These are phyloP conservation scores for Chaitophorus viminalis DNA, from an alignment of 2,888 invertebrate genomes.

Conservation along the genomic window DNA sequence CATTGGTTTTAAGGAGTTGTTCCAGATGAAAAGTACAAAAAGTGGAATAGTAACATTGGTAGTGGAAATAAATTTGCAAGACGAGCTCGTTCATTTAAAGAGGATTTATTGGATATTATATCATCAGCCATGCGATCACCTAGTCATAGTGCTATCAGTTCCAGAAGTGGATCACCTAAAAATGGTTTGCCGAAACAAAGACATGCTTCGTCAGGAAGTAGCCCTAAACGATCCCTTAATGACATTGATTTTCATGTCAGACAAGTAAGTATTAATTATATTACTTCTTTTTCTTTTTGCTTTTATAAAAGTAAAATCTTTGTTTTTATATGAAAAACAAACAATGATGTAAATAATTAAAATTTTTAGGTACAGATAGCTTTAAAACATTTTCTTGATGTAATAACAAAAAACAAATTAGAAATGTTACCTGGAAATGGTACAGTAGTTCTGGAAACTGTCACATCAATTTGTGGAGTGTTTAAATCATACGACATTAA, in stretches of 20 bases:
- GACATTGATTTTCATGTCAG: conserved; percentile 81
- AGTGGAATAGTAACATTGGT: conserved; percentile 66
- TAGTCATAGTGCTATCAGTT: conserved; percentile 68
- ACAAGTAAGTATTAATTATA: conserved; percentile 64
- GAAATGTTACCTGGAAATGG: conserved; percentile 95
- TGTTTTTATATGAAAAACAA: too few relatives aligned
- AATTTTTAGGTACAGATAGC: conserved; percentile 75
- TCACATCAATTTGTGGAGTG: conserved; percentile 83
- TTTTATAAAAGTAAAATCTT: background rate
- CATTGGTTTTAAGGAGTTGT: conserved; percentile 35
- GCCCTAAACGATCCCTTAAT: conserved; percentile 74
- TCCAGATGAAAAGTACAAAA: conserved; percentile 55
- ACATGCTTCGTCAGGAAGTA: conserved; percentile 70
- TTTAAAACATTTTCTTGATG: conserved; percentile 90
- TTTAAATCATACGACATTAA: conserved; percentile 70
- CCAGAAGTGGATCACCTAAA: conserved; percentile 67
- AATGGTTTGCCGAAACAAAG: conserved; percentile 70
- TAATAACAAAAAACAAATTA: conserved; percentile 88
- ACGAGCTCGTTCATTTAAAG: conserved; percentile 90
- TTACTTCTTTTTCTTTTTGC: background rate
- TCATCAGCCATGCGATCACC: conserved; percentile 90
- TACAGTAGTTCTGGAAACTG: conserved; percentile 91
- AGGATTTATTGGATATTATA: conserved; percentile 90
- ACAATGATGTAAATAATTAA: background rate
- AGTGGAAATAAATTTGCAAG: conserved; percentile 87